Evolutionary conservation across 2,888 invertebrate genomes (phyloP), one percentile per base, ranked within the genome.

Genomic region (Ommatoiulus sabulosus): DNA sequence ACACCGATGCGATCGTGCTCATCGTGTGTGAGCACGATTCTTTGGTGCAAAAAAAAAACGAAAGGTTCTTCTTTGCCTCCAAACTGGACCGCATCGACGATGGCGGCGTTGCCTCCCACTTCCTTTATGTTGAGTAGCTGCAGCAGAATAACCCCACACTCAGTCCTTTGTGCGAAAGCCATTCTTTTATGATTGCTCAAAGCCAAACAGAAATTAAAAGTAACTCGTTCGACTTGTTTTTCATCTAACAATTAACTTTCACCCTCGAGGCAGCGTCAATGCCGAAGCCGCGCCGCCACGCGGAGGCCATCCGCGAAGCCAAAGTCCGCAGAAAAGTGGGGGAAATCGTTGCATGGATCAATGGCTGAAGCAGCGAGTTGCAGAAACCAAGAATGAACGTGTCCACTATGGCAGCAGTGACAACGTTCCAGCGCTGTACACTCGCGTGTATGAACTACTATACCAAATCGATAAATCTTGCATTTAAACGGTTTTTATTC

Each of bases 171-270:
- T 72, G 12, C 72, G 24, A 72, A n/a, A 72, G 24, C 72, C 72
- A 24, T 72, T 72, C 72, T 72, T 72, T 72, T n/a, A 24, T 24
- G 24, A 72, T 72, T 24, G 72, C 72, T 72, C 24, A 24, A 7
- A 24, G 72, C 72, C 24, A 72, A 72, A 24, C 24, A 72, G 72
- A 72, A 72, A 72, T 72, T 72, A 72, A 72, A 72, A 72, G 72
- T 72, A 72, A 72, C 72, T 72, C 72, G 72, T 72, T 72, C 72
- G 72, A 72, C 72, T 72, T 72, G 72, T 72, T 72, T 72, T 72
- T 72, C 72, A 72, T 72, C 72, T 24, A 24, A 72, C 72, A 72
- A 72, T 72, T 72, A 72, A 72, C 72, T 72, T 72, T 72, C 72
- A 35, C 72, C 72, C 72, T 24, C 72, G 24, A 8, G 72, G 72